These are phyloP conservation scores for Chrysochloris asiatica DNA, from an alignment of 2,113 vertebrate genomes.

Conservation along the genomic window DNA sequence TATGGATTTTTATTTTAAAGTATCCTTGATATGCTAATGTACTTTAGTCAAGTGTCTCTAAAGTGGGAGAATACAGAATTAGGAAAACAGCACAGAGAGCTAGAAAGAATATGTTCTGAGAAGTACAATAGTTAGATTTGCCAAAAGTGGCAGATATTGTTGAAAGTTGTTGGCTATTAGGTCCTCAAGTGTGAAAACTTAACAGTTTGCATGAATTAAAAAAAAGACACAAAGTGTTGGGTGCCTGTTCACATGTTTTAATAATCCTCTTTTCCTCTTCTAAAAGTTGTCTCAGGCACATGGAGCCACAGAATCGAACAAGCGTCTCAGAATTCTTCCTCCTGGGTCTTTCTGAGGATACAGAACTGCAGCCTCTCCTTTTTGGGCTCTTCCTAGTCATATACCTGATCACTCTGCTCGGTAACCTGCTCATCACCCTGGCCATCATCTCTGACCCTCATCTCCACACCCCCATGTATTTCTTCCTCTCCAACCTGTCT, in stretches of 20 bases:
- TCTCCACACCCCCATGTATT: background rate
- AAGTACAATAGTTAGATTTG: background rate
- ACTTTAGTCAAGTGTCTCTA: background rate
- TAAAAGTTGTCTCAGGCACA: background rate
- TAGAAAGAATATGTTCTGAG: background rate
- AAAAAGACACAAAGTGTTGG: background rate
- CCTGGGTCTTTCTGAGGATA: background rate
- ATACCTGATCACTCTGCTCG: background rate
- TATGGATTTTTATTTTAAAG: background rate
- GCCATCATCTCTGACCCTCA: background rate
- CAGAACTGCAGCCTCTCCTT: background rate
- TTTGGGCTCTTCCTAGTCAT: background rate
- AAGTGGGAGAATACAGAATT: background rate
- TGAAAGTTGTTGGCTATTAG: background rate
- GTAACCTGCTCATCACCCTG: conserved; percentile 20
- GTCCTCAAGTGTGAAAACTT: background rate
- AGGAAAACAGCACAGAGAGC: background rate
- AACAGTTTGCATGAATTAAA: background rate
- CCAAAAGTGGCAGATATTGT: background rate
- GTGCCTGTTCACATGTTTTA: background rate
- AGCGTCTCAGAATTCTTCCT: background rate
- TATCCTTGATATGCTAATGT: background rate
- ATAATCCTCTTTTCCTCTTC: background rate
- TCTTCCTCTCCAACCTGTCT: background rate
- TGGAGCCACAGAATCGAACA: background rate